A percentile compares a stretch with the other conserved stretches of the same genome.
phyloP scores from a whole-genome alignment of 2,113 vertebrate genomes.

The Galbula dea region DNA sequence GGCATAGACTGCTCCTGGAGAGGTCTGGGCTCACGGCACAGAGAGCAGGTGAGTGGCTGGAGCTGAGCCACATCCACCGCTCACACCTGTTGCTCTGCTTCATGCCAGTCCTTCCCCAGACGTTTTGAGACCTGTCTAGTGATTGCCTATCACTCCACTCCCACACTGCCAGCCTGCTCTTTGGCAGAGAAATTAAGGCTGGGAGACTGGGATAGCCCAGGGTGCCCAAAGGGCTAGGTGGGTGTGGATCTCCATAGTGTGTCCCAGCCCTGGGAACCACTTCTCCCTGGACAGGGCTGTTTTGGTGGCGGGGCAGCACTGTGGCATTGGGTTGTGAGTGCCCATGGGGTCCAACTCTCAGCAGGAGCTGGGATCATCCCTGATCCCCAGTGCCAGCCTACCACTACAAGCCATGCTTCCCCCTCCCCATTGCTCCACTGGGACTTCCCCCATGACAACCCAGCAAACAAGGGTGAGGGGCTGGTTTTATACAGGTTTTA shows the following conservation, averaged over 20 bases:
- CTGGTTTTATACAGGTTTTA: not conserved
- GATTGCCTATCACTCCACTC: accelerated
- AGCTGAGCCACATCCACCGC: not conserved
- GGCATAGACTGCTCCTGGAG: not conserved
- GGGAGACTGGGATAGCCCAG: not conserved
- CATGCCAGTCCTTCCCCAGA: not conserved
- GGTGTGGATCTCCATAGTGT: not conserved
- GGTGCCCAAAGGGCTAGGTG: not conserved
- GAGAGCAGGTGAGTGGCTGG: accelerated
- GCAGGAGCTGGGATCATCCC: not conserved
- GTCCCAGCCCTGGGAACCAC: not conserved
- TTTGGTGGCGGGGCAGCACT: not conserved
- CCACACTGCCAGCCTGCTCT: not conserved
- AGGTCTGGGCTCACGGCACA: accelerated
- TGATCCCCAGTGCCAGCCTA: not conserved
- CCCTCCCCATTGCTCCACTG: accelerated
- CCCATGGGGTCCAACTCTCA: accelerated
- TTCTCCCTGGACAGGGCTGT: not conserved
- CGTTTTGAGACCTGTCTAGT: not conserved
- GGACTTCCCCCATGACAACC: accelerated
- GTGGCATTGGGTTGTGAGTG: accelerated
- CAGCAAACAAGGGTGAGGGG: not conserved
- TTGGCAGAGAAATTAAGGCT: not conserved
- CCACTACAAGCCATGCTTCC: accelerated
- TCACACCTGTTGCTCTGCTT: not conserved